Base-by-base conservation (phyloP, 35 echinoderm and acorn worm species). In the Apostichopus parvimensis region DNA sequence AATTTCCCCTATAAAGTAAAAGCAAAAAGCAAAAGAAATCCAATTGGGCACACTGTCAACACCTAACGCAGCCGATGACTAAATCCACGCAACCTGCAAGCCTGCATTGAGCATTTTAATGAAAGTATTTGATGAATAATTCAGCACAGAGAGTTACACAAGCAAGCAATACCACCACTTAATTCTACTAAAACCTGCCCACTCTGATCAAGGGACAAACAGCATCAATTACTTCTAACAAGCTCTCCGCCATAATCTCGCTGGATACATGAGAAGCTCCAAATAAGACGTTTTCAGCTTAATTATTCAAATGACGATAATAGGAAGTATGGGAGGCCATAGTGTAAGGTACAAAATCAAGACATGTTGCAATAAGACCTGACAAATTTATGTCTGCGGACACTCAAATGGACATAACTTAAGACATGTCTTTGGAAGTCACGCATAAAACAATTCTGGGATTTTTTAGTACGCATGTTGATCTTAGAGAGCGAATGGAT, bases 121-220 rank as follows among this genome's bases (percentile, higher is more conserved):
- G 71, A 22, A 18, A 75, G 71, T 75, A 1, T 75, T 75, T 24
- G 71, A 13, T 75, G 71, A 75, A 75, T 75, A 18, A 75, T 75
- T 75, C 71, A 75, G 6, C 6, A 75, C n/a, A 45, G 34, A 45
- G 0, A 45, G 71, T 18, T 21, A 75, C 6, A 22, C 71, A 7
- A 75, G 71, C 71, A 75, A 75, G 71, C 71, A 75, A 75, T n/a
- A 75, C 71, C 71, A 75, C 71, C 71, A 75, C 71, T 75, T 75
- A 75, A 75, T 18, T 75, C 71, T 22, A 20, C 71, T n/a, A 75
- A 75, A 22, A 75, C 71, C 7, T 75, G 1, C 15, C 71, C 71
- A 75, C 71, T 75, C n/a, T 75, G 71, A 75, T 14, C 71, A 75
- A 75, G 17, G 6, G 71, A 18, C 71, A 75, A 18, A 45, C 71